Conservation (phyloP, 2,797 vertebrate genomes). For the Sphaeramia orbicularis region DNA sequence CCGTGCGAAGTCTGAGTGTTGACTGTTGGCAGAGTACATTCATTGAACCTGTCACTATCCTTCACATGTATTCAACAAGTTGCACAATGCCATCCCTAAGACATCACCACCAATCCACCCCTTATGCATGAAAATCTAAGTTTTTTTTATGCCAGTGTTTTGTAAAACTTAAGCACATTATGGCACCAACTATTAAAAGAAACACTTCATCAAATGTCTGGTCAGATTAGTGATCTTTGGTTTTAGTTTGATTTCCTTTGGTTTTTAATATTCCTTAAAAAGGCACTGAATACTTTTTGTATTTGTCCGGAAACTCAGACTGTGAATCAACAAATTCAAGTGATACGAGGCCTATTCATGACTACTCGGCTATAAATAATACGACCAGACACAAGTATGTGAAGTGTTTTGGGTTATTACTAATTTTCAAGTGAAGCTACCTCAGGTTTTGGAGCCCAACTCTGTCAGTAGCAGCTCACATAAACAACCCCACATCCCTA, state of each 20-base stretch:
- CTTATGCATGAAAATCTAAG: too few species aligned
- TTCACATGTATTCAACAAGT: not conserved
- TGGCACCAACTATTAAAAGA: not conserved
- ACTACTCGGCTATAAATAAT: constrained; percentile 49
- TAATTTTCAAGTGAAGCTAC: constrained; percentile 19
- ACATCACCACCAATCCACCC: too few species aligned
- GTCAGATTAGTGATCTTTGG: not conserved
- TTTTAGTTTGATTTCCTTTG: not conserved
- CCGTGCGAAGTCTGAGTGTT: not conserved
- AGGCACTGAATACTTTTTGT: not conserved
- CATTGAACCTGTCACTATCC: not conserved
- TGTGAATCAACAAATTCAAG: not conserved
- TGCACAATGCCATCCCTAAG: not conserved
- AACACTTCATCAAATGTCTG: not conserved
- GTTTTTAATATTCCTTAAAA: not conserved
- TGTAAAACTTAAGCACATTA: too few species aligned
- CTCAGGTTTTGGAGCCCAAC: constrained; percentile 11
- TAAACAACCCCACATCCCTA: constrained; percentile 25
- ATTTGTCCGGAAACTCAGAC: not conserved
- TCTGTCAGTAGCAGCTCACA: constrained; percentile 30
- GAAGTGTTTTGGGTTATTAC: constrained; percentile 10
- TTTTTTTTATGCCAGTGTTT: too few species aligned
- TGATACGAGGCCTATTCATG: constrained; percentile 13
- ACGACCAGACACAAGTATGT: constrained; percentile 36
- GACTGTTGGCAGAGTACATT: constrained; percentile 2